phyloP scores from a whole-genome alignment of 1,140 invertebrate species.

The Popillia japonica region DNA sequence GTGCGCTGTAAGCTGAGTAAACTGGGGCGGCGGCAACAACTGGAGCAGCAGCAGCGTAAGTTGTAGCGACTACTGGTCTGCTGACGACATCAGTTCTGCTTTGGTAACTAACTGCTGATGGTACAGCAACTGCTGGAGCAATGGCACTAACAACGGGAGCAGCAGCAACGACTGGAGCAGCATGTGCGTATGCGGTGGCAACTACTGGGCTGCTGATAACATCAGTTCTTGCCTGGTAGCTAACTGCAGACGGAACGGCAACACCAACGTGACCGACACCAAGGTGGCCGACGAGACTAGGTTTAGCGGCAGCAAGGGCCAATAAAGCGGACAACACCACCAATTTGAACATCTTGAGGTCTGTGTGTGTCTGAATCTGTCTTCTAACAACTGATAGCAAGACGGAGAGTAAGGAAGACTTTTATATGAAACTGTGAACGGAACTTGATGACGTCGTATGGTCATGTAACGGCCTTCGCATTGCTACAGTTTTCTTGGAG shows the following conservation, averaged over 20 bases:
- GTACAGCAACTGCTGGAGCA: background rate
- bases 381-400: constrained; percentile 30
- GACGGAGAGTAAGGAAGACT: background rate
- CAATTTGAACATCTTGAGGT: constrained; percentile 64
- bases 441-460: constrained; percentile 33
- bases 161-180: constrained; percentile 39
- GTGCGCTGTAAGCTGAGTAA: constrained; percentile 45
- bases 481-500: constrained; percentile 29
- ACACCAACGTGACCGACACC: constrained; percentile 51
- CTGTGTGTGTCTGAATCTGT: constrained; percentile 56
- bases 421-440: constrained; percentile 29
- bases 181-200: constrained; percentile 40
- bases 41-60: constrained; percentile 43
- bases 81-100: constrained; percentile 15
- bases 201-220: constrained; percentile 48
- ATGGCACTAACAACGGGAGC: constrained; percentile 42
- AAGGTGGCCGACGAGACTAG: constrained; percentile 49
- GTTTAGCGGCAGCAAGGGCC: constrained; percentile 59
- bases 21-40: constrained; percentile 41
- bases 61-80: constrained; percentile 40
- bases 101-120: constrained; percentile 45
- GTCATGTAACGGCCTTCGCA: constrained; percentile 34
- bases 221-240: too few species aligned
- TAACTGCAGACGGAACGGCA: constrained; percentile 46
- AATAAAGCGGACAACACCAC: too few species aligned